Percentiles rank a stretch among this genome's conserved stretches.
Evolutionary conservation across 92 coral and sea anemone species (phyloP).

Genomic region (Heliopora coerulea): DNA sequence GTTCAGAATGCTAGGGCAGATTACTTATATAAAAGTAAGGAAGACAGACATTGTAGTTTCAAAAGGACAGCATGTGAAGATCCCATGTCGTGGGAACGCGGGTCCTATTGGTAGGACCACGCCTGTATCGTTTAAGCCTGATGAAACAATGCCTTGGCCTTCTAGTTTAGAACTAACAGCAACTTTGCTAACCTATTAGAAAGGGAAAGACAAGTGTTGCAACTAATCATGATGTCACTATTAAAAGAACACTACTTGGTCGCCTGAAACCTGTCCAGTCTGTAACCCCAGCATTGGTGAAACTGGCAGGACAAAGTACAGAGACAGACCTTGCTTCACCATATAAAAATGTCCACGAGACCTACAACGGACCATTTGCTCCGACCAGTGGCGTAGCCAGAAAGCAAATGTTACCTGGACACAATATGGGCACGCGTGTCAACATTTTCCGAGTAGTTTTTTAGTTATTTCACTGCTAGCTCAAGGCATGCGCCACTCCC

Average conservation of each 20-base stretch:
- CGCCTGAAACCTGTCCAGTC: constrained; percentile 65
- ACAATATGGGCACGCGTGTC: too few species aligned
- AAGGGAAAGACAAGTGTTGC: constrained; percentile 51
- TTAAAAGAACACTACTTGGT: constrained; percentile 49
- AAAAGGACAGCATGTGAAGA: constrained; percentile 11
- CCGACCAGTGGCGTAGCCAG: too few species aligned
- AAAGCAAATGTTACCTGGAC: too few species aligned
- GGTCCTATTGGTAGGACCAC: constrained; percentile 59
- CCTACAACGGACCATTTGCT: too few species aligned
- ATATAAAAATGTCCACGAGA: constrained; percentile 47
- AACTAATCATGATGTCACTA: constrained; percentile 57
- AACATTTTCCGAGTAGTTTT: too few species aligned
- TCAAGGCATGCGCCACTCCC: too few species aligned
- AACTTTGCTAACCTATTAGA: constrained; percentile 48
- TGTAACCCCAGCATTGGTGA: constrained; percentile 59
- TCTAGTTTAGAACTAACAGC: constrained; percentile 50
- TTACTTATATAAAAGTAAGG: constrained; percentile 31
- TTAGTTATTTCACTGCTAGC: too few species aligned
- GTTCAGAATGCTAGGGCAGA: constrained; percentile 4
- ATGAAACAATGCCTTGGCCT: constrained; percentile 59
- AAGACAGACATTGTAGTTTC: constrained; percentile 4
- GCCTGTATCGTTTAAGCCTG: constrained; percentile 67
- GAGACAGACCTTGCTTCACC: constrained; percentile 55
- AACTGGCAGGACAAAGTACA: constrained; percentile 25
- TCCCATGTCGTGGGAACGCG: constrained; percentile 39